Evolutionary conservation across 2,888 invertebrate species (phyloP).

Genomic region (Coecobrya sp.): DNA sequence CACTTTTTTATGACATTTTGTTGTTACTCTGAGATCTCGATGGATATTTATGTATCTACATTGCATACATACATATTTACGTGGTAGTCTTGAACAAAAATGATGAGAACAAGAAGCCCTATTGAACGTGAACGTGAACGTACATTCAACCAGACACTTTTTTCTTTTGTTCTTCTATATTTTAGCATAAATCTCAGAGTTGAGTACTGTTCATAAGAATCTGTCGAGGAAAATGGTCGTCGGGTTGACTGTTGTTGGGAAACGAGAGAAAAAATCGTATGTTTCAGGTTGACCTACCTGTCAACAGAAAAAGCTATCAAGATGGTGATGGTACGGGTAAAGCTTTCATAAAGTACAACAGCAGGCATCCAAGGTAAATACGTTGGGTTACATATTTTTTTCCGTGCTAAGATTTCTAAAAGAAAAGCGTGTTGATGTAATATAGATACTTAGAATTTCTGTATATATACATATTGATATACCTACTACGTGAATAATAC

Average conservation of each 20-base stretch:
- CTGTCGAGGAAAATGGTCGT: constrained; percentile 42
- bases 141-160: constrained; percentile 22
- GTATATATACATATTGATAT: no score
- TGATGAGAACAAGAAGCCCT: background rate
- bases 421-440: background rate
- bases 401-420: background rate
- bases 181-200: constrained; percentile 44
- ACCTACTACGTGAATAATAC: constrained; percentile 21
- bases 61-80: no score
- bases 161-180: background rate
- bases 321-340: no score
- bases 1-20: background rate
- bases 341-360: background rate
- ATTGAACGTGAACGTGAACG: background rate
- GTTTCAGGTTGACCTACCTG: constrained; percentile 62
- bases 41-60: constrained; percentile 59
- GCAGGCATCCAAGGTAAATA: background rate
- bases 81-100: constrained; percentile 1
- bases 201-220: background rate
- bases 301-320: constrained; percentile 30
- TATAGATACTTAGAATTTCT: background rate
- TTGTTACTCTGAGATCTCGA: constrained; percentile 28
- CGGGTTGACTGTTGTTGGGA: background rate
- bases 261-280: background rate
- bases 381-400: background rate